Base-by-base conservation (phyloP, 2,113 vertebrate genomes). In the Triplophysa rosa region DNA sequence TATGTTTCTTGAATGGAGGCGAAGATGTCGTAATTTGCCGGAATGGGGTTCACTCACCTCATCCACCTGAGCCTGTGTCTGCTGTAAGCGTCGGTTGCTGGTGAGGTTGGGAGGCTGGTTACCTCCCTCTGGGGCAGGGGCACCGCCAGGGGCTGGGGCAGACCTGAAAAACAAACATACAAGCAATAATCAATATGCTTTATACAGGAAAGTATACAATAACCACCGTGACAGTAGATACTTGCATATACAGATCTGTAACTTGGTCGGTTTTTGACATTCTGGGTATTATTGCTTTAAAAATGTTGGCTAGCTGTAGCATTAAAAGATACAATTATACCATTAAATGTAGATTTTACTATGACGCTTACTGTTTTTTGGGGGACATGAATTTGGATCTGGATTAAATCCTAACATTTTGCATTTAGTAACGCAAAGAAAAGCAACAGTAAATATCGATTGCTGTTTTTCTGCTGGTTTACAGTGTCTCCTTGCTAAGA, bases 1-100 rank as follows among this genome's bases (percentile, higher is more conserved):
- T 33, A 12, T 16, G 16, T 24, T 40, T 47, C 9, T 49, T 16
- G 4, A 62, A 26, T 14, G 13, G 47, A n/a, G 54, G 52, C 29
- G 10, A 33, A 65, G 19, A 49, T 49, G 47, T 13, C 1, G 13
- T 16, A 16, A 49, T 56, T 56, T 56, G 16, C 8, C 1, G n/a
- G 8, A 10, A 23, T n/a, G 42, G 8, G 23, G 9, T 59, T 19
- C 2, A 66, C 93, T 89, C 79, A 97, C 95, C 93, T 97, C 95
- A 17, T 97, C 94, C 87, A 97, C 95, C 85, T 92, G 95, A 78
- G 95, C 95, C 91, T 97, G 95, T 21, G 95, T 96, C 90, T 96
- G 95, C 88, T 97, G 95, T 90, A 96, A 92, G 83, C 95, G 88
- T 71, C 95, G 95, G 88, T 95, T 96, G 90, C 95, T 97, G 87